A percentile compares a stretch with the other conserved stretches of the same genome.
Evolutionary conservation across 2,888 invertebrate species (phyloP).

Genomic region (Vesta saturnalis): DNA sequence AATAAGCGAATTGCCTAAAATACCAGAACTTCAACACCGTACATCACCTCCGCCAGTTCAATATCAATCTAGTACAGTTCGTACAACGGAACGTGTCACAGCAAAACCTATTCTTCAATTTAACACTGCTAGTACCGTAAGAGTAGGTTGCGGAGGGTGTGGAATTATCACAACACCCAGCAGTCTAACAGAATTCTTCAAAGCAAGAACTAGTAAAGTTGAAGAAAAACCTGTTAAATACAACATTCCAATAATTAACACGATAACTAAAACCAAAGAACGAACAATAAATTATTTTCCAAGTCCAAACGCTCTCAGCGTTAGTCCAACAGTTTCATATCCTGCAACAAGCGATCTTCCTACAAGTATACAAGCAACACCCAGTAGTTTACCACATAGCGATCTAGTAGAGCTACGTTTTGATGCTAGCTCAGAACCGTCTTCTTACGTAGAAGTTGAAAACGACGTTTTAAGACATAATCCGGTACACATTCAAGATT

Average conservation of each 20-base stretch:
- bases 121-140: slow-evolving; percentile 58
- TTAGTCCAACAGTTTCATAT: too few species aligned
- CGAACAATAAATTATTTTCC: not conserved
- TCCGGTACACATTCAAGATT: not conserved
- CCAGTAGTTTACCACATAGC: too few species aligned
- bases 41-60: not conserved
- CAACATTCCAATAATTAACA: not conserved
- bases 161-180: slow-evolving; percentile 67
- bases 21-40: not conserved
- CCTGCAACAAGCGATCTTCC: too few species aligned
- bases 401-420: too few species aligned
- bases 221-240: not conserved
- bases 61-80: slow-evolving; percentile 36
- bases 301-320: not conserved
- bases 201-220: not conserved
- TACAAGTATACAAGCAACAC: too few species aligned
- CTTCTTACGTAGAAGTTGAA: too few species aligned
- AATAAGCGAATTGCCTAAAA: too few species aligned
- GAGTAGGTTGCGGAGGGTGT: slow-evolving; percentile 69
- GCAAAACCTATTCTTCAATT: slow-evolving; percentile 47
- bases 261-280: not conserved
- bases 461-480: too few species aligned
- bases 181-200: slow-evolving; percentile 8
- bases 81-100: slow-evolving; percentile 17
- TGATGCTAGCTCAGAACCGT: too few species aligned